A percentile compares a stretch with the other conserved stretches of the same genome.
Conservation (phyloP, 2,888 invertebrate species). For the Sinhomidia bicolor region DNA sequence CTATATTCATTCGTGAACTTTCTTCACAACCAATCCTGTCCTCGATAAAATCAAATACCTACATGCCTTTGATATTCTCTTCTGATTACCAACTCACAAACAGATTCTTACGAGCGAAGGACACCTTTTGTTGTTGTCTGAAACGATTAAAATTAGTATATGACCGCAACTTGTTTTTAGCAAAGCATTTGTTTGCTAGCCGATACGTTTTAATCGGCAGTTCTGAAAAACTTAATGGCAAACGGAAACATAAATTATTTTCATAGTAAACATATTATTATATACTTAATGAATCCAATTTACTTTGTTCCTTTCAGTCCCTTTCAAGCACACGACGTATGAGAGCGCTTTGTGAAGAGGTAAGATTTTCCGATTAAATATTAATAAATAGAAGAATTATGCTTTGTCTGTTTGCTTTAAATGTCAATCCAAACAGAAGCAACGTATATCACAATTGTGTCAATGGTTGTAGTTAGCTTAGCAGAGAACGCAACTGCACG, state of each 20-base stretch:
- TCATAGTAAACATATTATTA: neutral
- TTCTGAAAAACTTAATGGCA: neutral
- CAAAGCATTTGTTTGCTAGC: too few relatives aligned
- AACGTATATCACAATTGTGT: neutral
- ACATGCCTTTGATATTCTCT: too few relatives aligned
- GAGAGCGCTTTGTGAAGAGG: constrained; percentile 96
- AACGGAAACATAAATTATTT: constrained; percentile 33
- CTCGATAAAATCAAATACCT: too few relatives aligned
- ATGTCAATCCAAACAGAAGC: constrained; percentile 33
- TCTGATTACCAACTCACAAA: too few relatives aligned
- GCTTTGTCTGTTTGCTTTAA: constrained; percentile 24
- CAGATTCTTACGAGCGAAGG: too few relatives aligned
- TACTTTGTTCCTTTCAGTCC: constrained; percentile 85
- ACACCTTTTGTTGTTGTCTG: too few relatives aligned
- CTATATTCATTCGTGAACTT: too few relatives aligned
- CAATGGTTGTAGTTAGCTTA: neutral
- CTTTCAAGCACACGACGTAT: constrained; percentile 95
- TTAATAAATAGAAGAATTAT: constrained; percentile 16
- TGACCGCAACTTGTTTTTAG: too few relatives aligned
- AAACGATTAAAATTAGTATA: too few relatives aligned
- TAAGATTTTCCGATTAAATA: constrained; percentile 83
- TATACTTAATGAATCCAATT: constrained; percentile 42
- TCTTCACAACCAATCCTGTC: too few relatives aligned
- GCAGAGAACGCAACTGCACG: neutral
- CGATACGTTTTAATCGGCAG: neutral